A percentile compares a stretch with the other conserved stretches of the same genome.
Evolutionary conservation across 2,113 vertebrate species (phyloP).

Genomic region (Platycercus adscitus): DNA sequence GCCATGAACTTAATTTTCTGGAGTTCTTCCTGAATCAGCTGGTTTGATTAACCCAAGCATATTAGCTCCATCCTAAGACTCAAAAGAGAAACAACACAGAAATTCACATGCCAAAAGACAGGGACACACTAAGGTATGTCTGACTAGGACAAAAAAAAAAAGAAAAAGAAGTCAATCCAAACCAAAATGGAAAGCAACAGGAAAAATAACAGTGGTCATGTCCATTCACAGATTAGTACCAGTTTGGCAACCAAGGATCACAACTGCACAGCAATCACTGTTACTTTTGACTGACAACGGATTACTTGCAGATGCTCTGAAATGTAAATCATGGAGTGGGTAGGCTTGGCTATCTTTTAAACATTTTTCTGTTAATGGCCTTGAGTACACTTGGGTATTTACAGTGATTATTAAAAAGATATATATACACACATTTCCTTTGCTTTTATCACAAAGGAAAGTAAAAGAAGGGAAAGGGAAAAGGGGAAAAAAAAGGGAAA

Average conservation of each 20-base stretch:
- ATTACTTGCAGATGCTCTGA: slow-evolving; percentile 48
- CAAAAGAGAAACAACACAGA: not conserved
- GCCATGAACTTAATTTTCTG: not conserved
- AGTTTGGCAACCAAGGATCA: slow-evolving; percentile 43
- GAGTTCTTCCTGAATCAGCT: not conserved
- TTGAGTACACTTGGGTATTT: slow-evolving; percentile 43
- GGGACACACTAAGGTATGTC: not conserved
- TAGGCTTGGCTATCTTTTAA: not conserved
- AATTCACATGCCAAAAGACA: not conserved
- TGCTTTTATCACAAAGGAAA: not conserved
- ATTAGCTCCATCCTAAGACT: not conserved
- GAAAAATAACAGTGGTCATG: not conserved
- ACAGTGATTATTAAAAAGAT: slow-evolving; percentile 43
- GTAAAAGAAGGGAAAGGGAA: not conserved
- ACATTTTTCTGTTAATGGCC: not conserved
- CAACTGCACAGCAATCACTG: slow-evolving; percentile 57
- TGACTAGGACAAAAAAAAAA: not conserved
- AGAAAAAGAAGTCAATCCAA: not conserved
- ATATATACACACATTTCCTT: slow-evolving; percentile 23
- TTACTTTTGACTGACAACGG: slow-evolving; percentile 14
- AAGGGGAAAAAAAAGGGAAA: no score
- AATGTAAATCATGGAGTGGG: not conserved
- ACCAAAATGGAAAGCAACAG: not conserved
- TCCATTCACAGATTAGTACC: slow-evolving; percentile 28
- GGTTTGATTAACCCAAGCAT: not conserved